Conservation (phyloP, 2,888 invertebrate species). For the Luperina nickerlii region DNA sequence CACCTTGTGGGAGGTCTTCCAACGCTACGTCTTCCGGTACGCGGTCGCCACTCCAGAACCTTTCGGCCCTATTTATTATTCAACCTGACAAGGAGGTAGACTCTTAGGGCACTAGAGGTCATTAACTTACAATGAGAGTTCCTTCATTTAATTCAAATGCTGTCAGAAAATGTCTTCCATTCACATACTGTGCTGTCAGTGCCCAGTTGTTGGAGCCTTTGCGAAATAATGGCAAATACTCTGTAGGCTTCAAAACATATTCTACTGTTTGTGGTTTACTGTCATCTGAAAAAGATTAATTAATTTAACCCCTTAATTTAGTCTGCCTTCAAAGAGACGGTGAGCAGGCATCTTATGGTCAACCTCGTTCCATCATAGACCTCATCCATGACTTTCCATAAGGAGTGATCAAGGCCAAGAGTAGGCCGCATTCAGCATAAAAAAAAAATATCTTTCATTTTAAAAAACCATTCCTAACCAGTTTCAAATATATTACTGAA, state of each 20-base stretch:
- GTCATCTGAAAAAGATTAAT: conserved; percentile 76
- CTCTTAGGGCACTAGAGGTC: background rate
- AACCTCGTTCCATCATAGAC: no score
- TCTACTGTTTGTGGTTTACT: conserved; percentile 84
- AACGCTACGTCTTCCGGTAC: no score
- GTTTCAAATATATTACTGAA: background rate
- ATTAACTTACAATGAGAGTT: conserved; percentile 84
- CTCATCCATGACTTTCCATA: background rate
- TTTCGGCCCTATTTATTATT: no score
- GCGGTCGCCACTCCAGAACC: no score
- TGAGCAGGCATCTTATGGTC: background rate
- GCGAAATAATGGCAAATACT: conserved; percentile 83
- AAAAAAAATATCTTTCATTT: background rate
- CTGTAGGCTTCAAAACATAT: conserved; percentile 84
- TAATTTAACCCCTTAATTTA: background rate
- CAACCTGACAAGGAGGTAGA: background rate
- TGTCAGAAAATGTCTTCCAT: conserved; percentile 87
- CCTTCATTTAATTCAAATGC: conserved; percentile 88
- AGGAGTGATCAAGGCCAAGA: background rate
- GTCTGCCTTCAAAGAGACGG: background rate
- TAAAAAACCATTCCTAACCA: background rate
- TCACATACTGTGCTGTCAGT: conserved; percentile 87
- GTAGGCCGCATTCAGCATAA: background rate
- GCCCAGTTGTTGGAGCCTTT: conserved; percentile 87
- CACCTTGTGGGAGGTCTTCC: no score